Evolutionary conservation across 1,140 invertebrate species (phyloP).

Genomic region (Melipona quadrifasciata): DNA sequence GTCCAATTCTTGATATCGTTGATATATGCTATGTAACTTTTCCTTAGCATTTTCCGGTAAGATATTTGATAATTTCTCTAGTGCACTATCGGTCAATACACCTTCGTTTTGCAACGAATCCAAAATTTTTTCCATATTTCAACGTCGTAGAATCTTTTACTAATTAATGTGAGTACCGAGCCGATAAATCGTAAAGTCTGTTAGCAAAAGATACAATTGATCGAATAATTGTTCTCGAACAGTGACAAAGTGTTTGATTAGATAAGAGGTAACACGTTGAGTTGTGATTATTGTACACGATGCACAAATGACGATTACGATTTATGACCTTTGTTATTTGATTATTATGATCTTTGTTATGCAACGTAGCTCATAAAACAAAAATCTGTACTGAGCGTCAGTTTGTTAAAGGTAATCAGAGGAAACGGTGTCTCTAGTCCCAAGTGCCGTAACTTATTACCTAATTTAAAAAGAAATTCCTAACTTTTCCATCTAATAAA

Average conservation of each 20-base stretch:
- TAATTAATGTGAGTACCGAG: neutral
- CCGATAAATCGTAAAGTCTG: neutral
- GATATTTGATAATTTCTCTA: constrained; percentile 35
- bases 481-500: no score
- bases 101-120: constrained; percentile 32
- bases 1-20: constrained; percentile 74
- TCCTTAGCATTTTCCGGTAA: constrained; percentile 62
- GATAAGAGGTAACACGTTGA: constrained; percentile 20
- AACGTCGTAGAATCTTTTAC: neutral
- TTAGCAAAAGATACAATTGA: neutral
- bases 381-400: neutral
- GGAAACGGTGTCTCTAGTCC: neutral
- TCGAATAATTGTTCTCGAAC: neutral
- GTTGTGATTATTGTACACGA: neutral
- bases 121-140: constrained; percentile 47
- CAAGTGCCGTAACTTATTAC: neutral
- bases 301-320: neutral
- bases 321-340: no score
- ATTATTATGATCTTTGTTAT: neutral
- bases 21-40: constrained; percentile 73
- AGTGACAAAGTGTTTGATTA: constrained; percentile 35
- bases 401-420: neutral
- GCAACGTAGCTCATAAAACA: constrained; percentile 9
- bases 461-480: neutral
- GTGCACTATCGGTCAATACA: constrained; percentile 51